Conservation (phyloP, 2,797 vertebrate genomes). For the Gallinago stenura region DNA sequence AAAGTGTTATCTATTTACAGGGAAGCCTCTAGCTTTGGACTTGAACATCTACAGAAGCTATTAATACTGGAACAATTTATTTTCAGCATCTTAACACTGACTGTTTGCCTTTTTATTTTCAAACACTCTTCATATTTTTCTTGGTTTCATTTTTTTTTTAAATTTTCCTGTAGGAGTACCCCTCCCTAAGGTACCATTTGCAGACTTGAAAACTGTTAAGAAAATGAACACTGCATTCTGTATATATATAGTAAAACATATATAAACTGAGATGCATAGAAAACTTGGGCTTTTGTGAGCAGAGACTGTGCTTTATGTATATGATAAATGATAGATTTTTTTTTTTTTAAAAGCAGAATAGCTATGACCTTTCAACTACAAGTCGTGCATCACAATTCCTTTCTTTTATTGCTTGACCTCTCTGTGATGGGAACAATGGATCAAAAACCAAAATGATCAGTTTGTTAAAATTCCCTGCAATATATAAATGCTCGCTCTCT, state of each 20-base stretch:
- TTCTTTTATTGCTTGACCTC: constrained; percentile 76
- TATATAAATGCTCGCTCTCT: constrained; percentile 93
- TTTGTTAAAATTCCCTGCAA: constrained; percentile 87
- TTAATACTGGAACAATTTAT: constrained; percentile 71
- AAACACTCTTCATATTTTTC: constrained; percentile 19
- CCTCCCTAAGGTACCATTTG: constrained; percentile 68
- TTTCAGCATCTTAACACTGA: constrained; percentile 66
- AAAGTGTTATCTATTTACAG: constrained; percentile 58
- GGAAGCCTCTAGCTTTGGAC: constrained; percentile 72
- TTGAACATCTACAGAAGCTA: constrained; percentile 52
- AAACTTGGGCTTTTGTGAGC: constrained; percentile 78
- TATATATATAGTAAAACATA: constrained; percentile 82
- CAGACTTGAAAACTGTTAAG: constrained; percentile 76
- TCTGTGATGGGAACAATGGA: constrained; percentile 80
- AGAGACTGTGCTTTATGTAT: constrained; percentile 76
- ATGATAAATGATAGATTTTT: constrained; percentile 73
- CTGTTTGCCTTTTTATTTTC: constrained; percentile 69
- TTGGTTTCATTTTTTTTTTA: neutral
- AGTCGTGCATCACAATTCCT: constrained; percentile 74
- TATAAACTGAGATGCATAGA: constrained; percentile 79
- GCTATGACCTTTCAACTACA: constrained; percentile 72
- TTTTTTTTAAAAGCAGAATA: constrained; percentile 66
- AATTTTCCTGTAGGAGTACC: constrained; percentile 43
- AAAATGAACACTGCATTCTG: constrained; percentile 77
- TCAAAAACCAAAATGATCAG: constrained; percentile 78